Conservation (phyloP, 2,888 invertebrate species). For the Vesta saturnalis region DNA sequence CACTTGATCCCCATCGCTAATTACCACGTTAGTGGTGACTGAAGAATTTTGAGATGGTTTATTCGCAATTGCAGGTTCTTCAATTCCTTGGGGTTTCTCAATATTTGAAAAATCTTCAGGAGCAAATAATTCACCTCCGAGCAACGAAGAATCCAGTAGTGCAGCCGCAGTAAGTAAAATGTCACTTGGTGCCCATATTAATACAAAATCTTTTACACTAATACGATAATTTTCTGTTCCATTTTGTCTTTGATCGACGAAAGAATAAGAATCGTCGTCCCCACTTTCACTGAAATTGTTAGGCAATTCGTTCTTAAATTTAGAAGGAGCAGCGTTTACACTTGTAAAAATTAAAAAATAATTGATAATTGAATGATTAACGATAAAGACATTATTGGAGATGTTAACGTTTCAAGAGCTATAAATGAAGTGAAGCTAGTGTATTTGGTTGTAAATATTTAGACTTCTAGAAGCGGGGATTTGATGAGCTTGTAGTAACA, state of each 20-base stretch:
- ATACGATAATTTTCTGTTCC: constrained; percentile 79
- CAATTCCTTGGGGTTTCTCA: constrained; percentile 16
- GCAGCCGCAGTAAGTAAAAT: constrained; percentile 68
- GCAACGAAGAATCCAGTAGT: constrained; percentile 57
- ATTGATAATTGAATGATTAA: background rate
- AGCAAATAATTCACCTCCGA: constrained; percentile 43
- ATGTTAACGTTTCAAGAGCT: constrained; percentile 7
- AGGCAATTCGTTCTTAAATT: background rate
- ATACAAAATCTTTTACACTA: constrained; percentile 74
- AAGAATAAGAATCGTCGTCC: constrained; percentile 5
- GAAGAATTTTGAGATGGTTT: background rate
- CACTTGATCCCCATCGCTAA: background rate
- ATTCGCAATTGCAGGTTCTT: background rate
- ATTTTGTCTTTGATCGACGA: constrained; percentile 79
- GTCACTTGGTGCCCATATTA: constrained; percentile 73
- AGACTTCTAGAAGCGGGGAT: background rate
- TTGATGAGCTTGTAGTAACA: background rate
- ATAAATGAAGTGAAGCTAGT: background rate
- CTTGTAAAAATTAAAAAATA: background rate
- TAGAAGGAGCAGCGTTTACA: constrained; percentile 19
- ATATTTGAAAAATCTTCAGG: constrained; percentile 24
- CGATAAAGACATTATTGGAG: background rate
- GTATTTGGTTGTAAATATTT: no score
- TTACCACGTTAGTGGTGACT: background rate
- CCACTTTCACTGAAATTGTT: constrained; percentile 12